phyloP scores from a whole-genome alignment of 2,888 invertebrate species.

The Campoplex capitator region DNA sequence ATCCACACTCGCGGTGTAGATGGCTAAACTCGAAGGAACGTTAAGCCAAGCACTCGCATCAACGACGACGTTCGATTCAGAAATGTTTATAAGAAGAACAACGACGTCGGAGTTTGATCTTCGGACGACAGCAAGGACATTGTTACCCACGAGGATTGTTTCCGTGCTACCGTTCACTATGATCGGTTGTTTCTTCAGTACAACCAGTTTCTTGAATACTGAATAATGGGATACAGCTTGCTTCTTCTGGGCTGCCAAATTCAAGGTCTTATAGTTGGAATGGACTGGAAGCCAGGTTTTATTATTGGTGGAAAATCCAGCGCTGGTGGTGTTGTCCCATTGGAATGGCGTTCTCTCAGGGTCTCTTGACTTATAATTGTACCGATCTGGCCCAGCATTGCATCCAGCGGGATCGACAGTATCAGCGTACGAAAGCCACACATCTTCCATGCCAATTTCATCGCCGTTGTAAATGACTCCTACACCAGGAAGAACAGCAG shows the following conservation, averaged over 20 bases:
- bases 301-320: conserved; percentile 87
- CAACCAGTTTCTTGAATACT: conserved; percentile 86
- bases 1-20: conserved; percentile 73
- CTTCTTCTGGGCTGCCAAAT: conserved; percentile 86
- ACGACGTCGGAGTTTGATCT: conserved; percentile 62
- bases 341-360: conserved; percentile 89
- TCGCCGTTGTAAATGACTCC: conserved; percentile 92
- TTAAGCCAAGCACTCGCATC: conserved; percentile 74
- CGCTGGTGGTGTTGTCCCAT: conserved; percentile 87
- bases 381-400: conserved; percentile 87
- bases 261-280: conserved; percentile 87
- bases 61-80: conserved; percentile 62
- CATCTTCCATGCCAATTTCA: conserved; percentile 92
- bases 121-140: conserved; percentile 75
- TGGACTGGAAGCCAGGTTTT: conserved; percentile 90
- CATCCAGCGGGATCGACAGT: conserved; percentile 89
- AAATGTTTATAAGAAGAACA: conserved; percentile 76
- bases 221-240: conserved; percentile 86
- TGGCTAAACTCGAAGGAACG: conserved; percentile 71
- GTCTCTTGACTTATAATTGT: conserved; percentile 87
- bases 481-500: conserved; percentile 88
- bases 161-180: conserved; percentile 84
- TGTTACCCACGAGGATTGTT: conserved; percentile 72
- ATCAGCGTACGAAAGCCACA: conserved; percentile 87
- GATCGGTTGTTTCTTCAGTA: conserved; percentile 85